Evolutionary conservation across 2,888 invertebrate genomes (phyloP).

Genomic region (Macaria notata): DNA sequence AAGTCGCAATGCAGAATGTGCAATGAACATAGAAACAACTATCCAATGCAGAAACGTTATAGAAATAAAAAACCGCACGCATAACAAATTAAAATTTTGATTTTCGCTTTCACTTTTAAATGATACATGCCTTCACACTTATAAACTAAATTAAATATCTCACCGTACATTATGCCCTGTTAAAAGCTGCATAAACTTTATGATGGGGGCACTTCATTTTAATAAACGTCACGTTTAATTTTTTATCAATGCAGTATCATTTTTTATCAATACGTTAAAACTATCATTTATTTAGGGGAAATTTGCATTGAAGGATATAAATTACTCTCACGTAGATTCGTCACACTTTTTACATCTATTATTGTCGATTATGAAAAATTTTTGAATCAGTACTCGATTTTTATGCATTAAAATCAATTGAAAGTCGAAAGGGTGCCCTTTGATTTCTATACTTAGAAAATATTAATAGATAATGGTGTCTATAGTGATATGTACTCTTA

Average conservation of each 20-base stretch:
- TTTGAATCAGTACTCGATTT: slow-evolving; percentile 38
- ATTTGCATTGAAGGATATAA: slow-evolving; percentile 44
- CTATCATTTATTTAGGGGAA: slow-evolving; percentile 29
- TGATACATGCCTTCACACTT: slow-evolving; percentile 24
- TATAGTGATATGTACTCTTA: no score
- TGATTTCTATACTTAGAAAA: neutral
- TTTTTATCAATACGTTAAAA: slow-evolving; percentile 63
- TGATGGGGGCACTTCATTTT: slow-evolving; percentile 67
- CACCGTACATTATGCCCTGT: slow-evolving; percentile 25
- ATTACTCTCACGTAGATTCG: slow-evolving; percentile 65
- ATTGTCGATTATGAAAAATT: slow-evolving; percentile 56
- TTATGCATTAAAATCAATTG: slow-evolving; percentile 27
- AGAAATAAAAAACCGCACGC: no score
- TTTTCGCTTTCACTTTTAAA: slow-evolving; percentile 2
- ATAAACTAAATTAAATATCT: slow-evolving; percentile 20
- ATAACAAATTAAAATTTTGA: neutral
- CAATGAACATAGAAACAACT: no score
- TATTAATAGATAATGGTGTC: no score
- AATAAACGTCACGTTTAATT: slow-evolving; percentile 55
- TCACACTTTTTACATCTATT: slow-evolving; percentile 68
- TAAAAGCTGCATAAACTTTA: slow-evolving; percentile 42
- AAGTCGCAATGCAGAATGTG: no score
- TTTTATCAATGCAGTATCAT: slow-evolving; percentile 58
- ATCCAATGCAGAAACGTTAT: no score
- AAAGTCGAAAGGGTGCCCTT: slow-evolving; percentile 17